phyloP scores from a whole-genome alignment of 2,888 invertebrate genomes.

The Hemaris fuciformis region DNA sequence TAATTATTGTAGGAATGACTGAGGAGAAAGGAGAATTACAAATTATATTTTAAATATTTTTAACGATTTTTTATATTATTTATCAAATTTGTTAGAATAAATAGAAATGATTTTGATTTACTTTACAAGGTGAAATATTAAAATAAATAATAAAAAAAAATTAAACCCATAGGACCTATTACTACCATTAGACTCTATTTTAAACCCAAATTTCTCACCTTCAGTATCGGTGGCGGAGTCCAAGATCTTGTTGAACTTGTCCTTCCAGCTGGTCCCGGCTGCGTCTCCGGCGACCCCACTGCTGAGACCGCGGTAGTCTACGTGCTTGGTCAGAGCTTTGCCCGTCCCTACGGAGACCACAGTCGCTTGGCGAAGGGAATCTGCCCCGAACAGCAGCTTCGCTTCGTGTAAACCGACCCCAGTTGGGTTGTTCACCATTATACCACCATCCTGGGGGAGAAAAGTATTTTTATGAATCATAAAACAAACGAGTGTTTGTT shows the following conservation, averaged over 20 bases:
- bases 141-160: too few relatives aligned
- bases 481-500: not conserved
- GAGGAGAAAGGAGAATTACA: too few relatives aligned
- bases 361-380: constrained; percentile 83
- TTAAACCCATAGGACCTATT: too few relatives aligned
- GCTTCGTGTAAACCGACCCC: constrained; percentile 95
- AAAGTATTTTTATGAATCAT: not conserved
- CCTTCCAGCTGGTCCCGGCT: constrained; percentile 84
- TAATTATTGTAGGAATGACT: too few relatives aligned
- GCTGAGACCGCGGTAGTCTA: constrained; percentile 18
- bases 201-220: constrained; percentile 70
- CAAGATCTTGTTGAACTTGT: constrained; percentile 89
- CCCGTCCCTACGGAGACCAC: constrained; percentile 93
- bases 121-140: too few relatives aligned
- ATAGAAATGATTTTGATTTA: too few relatives aligned
- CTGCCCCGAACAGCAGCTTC: constrained; percentile 89
- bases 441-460: constrained; percentile 86
- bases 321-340: constrained; percentile 57
- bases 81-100: too few relatives aligned
- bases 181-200: not conserved
- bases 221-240: constrained; percentile 94
- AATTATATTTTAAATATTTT: too few relatives aligned
- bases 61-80: not conserved
- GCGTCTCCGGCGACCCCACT: constrained; percentile 23
- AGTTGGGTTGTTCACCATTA: constrained; percentile 93